Evolutionary conservation across 2,113 vertebrate genomes (phyloP).

Genomic region (Rousettus leschenaultii): DNA sequence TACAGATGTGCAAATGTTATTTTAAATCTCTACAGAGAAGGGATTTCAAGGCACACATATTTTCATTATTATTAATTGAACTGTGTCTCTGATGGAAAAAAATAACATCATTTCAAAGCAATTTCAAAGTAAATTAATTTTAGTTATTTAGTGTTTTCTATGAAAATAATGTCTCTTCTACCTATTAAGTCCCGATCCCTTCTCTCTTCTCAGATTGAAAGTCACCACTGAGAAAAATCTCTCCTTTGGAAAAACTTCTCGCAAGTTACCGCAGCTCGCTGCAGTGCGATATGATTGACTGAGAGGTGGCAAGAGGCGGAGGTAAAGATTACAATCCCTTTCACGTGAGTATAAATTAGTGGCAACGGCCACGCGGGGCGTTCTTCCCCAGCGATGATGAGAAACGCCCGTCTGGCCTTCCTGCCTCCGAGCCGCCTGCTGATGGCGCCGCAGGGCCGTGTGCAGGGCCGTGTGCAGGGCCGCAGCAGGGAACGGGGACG

Average conservation of each 20-base stretch:
- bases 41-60: neutral
- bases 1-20: neutral
- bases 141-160: neutral
- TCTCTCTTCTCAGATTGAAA: neutral
- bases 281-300: neutral
- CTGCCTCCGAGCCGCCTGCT: neutral
- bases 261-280: neutral
- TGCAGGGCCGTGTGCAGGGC: no score
- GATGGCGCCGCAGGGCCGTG: no score
- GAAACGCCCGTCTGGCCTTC: accelerated
- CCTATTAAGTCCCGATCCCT: neutral
- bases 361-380: neutral
- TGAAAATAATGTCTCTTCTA: neutral
- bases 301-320: neutral
- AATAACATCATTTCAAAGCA: neutral
- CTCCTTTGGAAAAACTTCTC: neutral
- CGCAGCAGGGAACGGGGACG: neutral
- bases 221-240: neutral
- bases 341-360: neutral
- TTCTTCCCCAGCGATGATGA: neutral
- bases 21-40: neutral
- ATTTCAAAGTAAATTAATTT: neutral
- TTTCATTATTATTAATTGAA: neutral
- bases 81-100: neutral
- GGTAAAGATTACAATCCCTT: neutral